phyloP scores from a whole-genome alignment of 1,140 invertebrate genomes.

The Carcinoscorpius rotundicauda region DNA sequence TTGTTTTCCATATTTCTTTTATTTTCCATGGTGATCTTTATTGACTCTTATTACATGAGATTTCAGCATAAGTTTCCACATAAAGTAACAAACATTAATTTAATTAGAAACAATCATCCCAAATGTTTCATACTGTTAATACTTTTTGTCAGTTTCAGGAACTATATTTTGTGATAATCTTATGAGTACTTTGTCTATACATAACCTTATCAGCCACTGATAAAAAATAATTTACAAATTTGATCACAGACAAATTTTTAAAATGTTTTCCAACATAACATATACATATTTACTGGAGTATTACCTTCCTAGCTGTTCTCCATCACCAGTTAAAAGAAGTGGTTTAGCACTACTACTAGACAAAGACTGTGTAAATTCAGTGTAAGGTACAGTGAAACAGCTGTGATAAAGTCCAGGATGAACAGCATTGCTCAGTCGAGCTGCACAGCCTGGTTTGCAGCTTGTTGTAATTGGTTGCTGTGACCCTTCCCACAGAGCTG shows the following conservation, averaged over 20 bases:
- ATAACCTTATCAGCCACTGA: too few relatives aligned
- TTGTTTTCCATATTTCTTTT: too few relatives aligned
- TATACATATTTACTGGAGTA: conserved; percentile 10
- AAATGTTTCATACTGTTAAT: too few relatives aligned
- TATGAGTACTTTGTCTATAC: not conserved
- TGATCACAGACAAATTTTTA: not conserved
- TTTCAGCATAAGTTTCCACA: too few relatives aligned
- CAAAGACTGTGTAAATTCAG: conserved; percentile 35
- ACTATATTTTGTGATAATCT: too few relatives aligned
- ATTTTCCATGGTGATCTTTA: too few relatives aligned
- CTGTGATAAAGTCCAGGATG: conserved; percentile 34
- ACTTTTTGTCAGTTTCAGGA: too few relatives aligned
- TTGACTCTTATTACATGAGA: too few relatives aligned
- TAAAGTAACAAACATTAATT: too few relatives aligned
- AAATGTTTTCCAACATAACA: not conserved
- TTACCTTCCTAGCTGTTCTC: conserved; percentile 4
- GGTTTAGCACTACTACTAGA: conserved; percentile 18
- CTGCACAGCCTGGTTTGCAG: conserved; percentile 25
- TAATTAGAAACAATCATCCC: too few relatives aligned
- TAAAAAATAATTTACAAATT: conserved; percentile 3
- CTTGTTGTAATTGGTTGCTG: conserved; percentile 8
- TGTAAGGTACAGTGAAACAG: conserved; percentile 35
- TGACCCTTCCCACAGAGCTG: conserved; percentile 44
- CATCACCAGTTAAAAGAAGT: conserved; percentile 5
- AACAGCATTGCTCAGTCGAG: conserved; percentile 15